Conservation (phyloP, 2,888 invertebrate genomes). For the Pachliopta kotzebuea region DNA sequence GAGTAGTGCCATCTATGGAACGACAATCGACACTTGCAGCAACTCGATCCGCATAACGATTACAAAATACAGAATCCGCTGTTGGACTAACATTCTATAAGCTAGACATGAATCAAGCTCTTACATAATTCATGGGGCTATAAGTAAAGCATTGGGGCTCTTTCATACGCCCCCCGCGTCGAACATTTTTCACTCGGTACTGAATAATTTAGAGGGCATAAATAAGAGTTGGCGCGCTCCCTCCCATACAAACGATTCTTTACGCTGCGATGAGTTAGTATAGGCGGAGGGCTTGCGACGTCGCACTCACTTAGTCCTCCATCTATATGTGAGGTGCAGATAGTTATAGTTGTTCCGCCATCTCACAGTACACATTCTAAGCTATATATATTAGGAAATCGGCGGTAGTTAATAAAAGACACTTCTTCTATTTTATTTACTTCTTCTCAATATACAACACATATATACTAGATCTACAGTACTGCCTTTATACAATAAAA, state of each 20-base stretch:
- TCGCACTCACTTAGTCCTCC: background rate
- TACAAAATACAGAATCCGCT: conserved; percentile 29
- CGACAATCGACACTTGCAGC: conserved; percentile 21
- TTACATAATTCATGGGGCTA: conserved; percentile 71
- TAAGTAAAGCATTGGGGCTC: conserved; percentile 55
- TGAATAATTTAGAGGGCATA: conserved; percentile 55
- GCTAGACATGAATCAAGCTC: conserved; percentile 64
- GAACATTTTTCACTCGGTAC: conserved; percentile 67
- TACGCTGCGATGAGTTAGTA: conserved; percentile 49
- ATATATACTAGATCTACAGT: no score
- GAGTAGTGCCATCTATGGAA: conserved; percentile 25
- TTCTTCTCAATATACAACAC: no score
- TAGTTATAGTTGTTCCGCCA: no score
- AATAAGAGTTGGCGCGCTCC: conserved; percentile 46
- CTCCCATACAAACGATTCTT: conserved; percentile 49
- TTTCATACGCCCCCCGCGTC: conserved; percentile 64
- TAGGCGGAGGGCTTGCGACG: conserved; percentile 29
- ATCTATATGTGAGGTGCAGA: no score
- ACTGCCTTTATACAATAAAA: no score
- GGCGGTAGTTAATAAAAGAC: no score
- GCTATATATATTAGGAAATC: no score
- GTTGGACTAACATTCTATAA: conserved; percentile 43
- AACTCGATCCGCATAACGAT: conserved; percentile 21
- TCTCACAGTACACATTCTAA: no score
- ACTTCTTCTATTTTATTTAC: no score